These are phyloP conservation scores for Agonum fuliginosum DNA, from an alignment of 2,888 invertebrate genomes.

Conservation along the genomic window DNA sequence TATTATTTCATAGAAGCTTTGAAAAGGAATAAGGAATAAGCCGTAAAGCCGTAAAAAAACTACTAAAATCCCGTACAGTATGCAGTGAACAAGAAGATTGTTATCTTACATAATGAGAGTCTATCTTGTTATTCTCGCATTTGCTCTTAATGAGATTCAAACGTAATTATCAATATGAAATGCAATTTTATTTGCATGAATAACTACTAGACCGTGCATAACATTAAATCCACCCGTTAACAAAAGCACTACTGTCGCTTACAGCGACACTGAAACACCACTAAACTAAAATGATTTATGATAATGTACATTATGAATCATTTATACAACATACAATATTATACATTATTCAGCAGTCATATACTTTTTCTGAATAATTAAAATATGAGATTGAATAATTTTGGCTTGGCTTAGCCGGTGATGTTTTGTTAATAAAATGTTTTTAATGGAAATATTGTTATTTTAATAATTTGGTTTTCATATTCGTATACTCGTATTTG, in stretches of 20 bases:
- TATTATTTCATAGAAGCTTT: no score
- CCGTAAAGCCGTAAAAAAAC: no score
- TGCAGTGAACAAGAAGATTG: constrained; percentile 16
- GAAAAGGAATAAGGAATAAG: no score
- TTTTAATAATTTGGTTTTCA: no score
- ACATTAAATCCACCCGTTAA: constrained; percentile 10
- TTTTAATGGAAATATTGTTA: background rate
- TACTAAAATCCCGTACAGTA: no score
- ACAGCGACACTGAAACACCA: constrained; percentile 39
- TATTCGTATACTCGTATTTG: no score
- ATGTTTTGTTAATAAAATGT: background rate
- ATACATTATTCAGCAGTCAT: constrained; percentile 34
- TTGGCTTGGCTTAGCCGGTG: no score
- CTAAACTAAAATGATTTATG: constrained; percentile 50
- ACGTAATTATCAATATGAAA: constrained; percentile 53
- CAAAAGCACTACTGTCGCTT: constrained; percentile 31
- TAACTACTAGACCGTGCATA: constrained; percentile 46
- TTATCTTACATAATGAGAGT: constrained; percentile 37
- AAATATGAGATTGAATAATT: background rate
- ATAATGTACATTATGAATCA: constrained; percentile 52
- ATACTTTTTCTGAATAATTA: constrained; percentile 44
- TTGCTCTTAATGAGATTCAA: constrained; percentile 48
- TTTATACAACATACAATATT: constrained; percentile 39
- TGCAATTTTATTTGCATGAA: constrained; percentile 54
- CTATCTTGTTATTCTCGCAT: constrained; percentile 29